phyloP scores from a whole-genome alignment of 2,797 vertebrate genomes.

The Gambusia yucatana region DNA sequence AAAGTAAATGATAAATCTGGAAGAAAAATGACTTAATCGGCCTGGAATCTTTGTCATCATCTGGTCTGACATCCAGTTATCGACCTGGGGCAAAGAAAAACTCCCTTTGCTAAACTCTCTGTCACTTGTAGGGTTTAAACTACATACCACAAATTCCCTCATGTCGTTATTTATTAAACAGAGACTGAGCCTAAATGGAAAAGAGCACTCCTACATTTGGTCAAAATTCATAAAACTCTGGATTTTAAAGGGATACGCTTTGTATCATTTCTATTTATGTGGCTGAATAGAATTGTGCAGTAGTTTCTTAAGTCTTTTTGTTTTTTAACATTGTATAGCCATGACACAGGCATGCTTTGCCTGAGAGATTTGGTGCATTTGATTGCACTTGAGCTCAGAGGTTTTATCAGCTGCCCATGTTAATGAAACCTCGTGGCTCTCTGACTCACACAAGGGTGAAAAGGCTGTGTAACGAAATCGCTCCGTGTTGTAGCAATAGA shows the following conservation, averaged over 20 bases:
- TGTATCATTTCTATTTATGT: neutral
- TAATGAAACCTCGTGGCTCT: constrained; percentile 56
- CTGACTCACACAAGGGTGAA: constrained; percentile 42
- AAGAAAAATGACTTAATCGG: neutral
- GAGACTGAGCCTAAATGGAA: neutral
- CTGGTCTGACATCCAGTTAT: neutral
- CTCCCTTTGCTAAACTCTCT: neutral
- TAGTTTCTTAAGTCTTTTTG: neutral
- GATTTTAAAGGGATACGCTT: neutral
- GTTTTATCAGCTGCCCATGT: constrained; percentile 55
- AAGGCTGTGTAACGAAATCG: constrained; percentile 52
- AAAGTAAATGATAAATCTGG: neutral
- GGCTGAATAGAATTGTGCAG: neutral
- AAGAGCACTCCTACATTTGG: neutral
- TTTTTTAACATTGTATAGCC: constrained; percentile 5
- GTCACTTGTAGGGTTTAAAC: constrained; percentile 1
- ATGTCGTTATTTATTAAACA: neutral
- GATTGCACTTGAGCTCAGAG: constrained; percentile 46
- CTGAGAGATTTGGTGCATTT: constrained; percentile 39
- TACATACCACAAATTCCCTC: neutral
- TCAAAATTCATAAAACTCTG: neutral
- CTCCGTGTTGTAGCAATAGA: constrained; percentile 49
- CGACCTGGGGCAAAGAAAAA: neutral
- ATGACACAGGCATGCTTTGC: constrained; percentile 17
- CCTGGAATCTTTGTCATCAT: neutral